Evolutionary conservation across 30 jellyfish, hydroid and myxozoan genomes (phyloP), one percentile per base, ranked within the genome.

Genomic region (Turritopsis dohrnii): DNA sequence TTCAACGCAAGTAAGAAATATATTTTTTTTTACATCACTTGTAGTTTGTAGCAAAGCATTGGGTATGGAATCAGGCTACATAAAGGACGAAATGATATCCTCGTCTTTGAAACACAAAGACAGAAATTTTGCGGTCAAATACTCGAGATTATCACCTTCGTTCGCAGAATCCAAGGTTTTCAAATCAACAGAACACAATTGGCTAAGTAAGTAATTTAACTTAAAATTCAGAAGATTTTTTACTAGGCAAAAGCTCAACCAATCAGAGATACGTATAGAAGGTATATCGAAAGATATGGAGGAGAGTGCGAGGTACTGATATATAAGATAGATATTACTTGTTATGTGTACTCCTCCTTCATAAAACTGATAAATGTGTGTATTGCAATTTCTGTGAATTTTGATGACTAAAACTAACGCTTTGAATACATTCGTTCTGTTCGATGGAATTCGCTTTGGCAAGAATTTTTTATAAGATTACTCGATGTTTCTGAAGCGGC

Each of bases 61-160:
- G 28, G 77, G 77, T 1, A 69, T 69, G 77, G 77, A 69, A 69
- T 69, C 77, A n/a, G 77, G 77, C 77, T 23, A 69, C 17, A 69
- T 69, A 1, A 69, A 23, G 28, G 77, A 69, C 19, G 28, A 23
- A 9, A 69, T 69, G 77, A 69, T 69, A 23, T n/a, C 77, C 8
- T 23, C 77, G 28, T 69, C 77, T 8, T 7, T 9, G 31, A 69
- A 23, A 27, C 4, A n/a, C 19, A 23, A 27, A 27, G 77, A 69
- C 9, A 17, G 22, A 7, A 69, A 69, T 27, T n/a, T n/a, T 69
- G 77, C 77, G 9, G 31, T 8, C 16, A 23, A 69, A 1, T 27
- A 69, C 30, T 23, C 77, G 19, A 69, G 77, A 19, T 27, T 69
- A 23, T n/a, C 77, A 7, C 9, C 77, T 27, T 69, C 77, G 30